Conservation (phyloP, 2,888 invertebrate genomes). For the Taphrorychus bicolor region DNA sequence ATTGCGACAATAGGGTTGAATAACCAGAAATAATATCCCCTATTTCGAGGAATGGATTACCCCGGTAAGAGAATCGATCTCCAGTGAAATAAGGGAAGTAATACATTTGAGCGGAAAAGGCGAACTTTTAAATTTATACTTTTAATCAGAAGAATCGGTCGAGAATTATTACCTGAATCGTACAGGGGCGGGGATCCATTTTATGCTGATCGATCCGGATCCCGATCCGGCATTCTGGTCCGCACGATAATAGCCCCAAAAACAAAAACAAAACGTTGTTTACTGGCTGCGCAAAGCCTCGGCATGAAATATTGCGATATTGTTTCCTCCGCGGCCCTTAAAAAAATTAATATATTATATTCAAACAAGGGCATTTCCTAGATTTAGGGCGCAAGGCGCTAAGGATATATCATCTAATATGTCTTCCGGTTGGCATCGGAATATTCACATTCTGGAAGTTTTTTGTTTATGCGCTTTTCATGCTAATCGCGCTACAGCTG, state of each 20-base stretch:
- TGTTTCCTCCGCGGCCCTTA: slow-evolving; percentile 15
- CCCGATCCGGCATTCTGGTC: neutral
- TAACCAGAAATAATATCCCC: slow-evolving; percentile 55
- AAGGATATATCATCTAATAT: slow-evolving; percentile 56
- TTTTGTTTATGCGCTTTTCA: slow-evolving; percentile 55
- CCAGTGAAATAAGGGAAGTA: slow-evolving; percentile 26
- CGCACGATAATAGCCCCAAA: neutral
- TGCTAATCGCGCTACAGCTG: slow-evolving; percentile 49
- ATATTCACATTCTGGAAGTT: slow-evolving; percentile 55
- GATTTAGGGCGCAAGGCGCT: slow-evolving; percentile 46
- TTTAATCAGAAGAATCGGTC: slow-evolving; percentile 29
- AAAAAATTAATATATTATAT: slow-evolving; percentile 40
- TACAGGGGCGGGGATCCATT: slow-evolving; percentile 7
- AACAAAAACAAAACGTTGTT: slow-evolving; percentile 19
- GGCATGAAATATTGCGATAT: slow-evolving; percentile 10
- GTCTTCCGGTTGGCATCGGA: slow-evolving; percentile 57
- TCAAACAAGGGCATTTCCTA: slow-evolving; percentile 36
- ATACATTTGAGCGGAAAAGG: slow-evolving; percentile 23
- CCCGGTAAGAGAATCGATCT: slow-evolving; percentile 24
- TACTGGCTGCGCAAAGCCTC: slow-evolving; percentile 9
- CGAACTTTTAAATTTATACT: slow-evolving; percentile 32
- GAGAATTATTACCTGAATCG: slow-evolving; percentile 7
- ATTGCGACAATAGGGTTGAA: slow-evolving; percentile 58
- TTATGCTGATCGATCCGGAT: neutral
- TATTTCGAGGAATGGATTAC: slow-evolving; percentile 24